A percentile compares a stretch with the other conserved stretches of the same genome.
These are phyloP conservation scores for Nymphicus hollandicus DNA, from an alignment of 2,113 vertebrate species.

Conservation along the genomic window DNA sequence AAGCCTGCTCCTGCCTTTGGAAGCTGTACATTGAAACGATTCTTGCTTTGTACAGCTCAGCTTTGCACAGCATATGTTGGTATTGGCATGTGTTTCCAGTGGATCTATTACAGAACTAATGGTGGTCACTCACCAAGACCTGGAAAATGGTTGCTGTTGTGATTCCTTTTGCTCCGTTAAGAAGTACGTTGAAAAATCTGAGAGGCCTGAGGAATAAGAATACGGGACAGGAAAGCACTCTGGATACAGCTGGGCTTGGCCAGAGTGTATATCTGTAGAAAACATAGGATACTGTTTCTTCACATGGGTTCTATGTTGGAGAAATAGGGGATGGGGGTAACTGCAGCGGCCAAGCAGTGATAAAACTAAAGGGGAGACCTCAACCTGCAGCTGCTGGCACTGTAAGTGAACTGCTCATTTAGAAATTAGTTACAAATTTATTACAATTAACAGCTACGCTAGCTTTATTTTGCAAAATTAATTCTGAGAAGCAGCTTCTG, in stretches of 20 bases:
- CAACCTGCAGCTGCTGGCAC: neutral
- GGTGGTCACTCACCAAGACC: neutral
- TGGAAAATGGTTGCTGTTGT: neutral
- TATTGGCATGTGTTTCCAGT: neutral
- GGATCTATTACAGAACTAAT: neutral
- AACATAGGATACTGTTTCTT: neutral
- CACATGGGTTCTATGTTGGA: neutral
- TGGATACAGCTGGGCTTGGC: neutral
- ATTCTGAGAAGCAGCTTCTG: neutral
- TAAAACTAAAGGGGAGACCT: neutral
- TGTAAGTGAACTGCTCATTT: neutral
- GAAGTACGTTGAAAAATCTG: neutral
- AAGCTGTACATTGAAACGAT: neutral
- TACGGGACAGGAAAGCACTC: neutral
- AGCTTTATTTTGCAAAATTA: neutral
- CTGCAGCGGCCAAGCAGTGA: neutral
- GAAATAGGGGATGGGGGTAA: neutral
- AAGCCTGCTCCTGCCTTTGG: neutral
- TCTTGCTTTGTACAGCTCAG: neutral
- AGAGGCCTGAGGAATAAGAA: neutral
- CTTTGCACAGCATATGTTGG: neutral
- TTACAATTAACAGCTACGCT: neutral
- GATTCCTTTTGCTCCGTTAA: neutral
- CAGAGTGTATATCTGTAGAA: neutral
- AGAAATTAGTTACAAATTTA: neutral